These are phyloP conservation scores for Vanessa cardui DNA, from an alignment of 2,888 invertebrate genomes.

Conservation along the genomic window DNA sequence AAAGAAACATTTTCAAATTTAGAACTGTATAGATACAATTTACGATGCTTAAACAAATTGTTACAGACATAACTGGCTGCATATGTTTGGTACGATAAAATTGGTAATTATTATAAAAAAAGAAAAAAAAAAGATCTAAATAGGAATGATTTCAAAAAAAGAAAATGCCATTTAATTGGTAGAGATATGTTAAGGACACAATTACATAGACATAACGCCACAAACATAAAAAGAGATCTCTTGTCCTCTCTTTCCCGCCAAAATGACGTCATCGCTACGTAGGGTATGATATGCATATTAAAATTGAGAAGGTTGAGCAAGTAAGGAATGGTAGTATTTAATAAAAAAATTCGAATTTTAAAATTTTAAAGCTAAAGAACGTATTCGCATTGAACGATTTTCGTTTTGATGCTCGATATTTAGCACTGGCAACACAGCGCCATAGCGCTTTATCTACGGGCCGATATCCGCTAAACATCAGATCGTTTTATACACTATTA, in stretches of 20 bases:
- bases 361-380: background rate
- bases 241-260: background rate
- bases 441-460: constrained; percentile 66
- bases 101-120: constrained; percentile 53
- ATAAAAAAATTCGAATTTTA: background rate
- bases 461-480: constrained; percentile 56
- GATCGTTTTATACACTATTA: constrained; percentile 42
- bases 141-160: constrained; percentile 51
- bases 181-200: constrained; percentile 25
- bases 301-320: constrained; percentile 53
- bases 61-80: constrained; percentile 62
- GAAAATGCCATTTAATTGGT: constrained; percentile 30
- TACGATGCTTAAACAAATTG: constrained; percentile 44
- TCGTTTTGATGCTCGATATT: constrained; percentile 51
- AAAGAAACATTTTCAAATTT: constrained; percentile 30
- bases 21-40: constrained; percentile 37
- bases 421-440: constrained; percentile 61
- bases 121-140: constrained; percentile 41
- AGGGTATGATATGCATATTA: constrained; percentile 40
- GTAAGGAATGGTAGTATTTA: constrained; percentile 36
- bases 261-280: background rate
- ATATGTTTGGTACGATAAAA: constrained; percentile 60
- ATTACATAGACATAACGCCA: background rate
- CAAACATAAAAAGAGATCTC: background rate
- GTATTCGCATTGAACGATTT: background rate